phyloP scores from a whole-genome alignment of 2,888 invertebrate species.

The Calephelis perditalis region DNA sequence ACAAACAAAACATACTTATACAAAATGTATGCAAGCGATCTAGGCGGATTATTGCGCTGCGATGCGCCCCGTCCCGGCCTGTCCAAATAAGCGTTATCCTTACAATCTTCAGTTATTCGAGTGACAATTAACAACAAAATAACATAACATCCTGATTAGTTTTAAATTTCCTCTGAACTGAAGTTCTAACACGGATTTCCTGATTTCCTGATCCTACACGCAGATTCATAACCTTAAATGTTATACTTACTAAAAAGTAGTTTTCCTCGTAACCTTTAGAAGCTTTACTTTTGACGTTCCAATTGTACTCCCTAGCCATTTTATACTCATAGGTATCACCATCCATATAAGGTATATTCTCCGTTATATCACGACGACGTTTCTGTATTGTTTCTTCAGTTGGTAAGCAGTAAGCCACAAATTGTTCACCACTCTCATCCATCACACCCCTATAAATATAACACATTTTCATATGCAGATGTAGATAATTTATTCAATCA shows the following conservation, averaged over 20 bases:
- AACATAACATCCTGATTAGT: no score
- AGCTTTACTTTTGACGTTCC: slow-evolving; percentile 99
- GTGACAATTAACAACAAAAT: no score
- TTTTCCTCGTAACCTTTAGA: slow-evolving; percentile 98
- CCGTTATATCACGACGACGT: slow-evolving; percentile 88
- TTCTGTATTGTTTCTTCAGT: slow-evolving; percentile 95
- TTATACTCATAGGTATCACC: slow-evolving; percentile 97
- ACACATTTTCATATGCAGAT: neutral
- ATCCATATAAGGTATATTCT: slow-evolving; percentile 88
- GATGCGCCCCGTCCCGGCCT: no score
- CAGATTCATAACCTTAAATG: no score
- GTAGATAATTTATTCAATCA: neutral
- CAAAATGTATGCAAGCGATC: no score
- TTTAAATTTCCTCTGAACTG: no score
- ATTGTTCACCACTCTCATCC: slow-evolving; percentile 99
- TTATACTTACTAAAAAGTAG: slow-evolving; percentile 87
- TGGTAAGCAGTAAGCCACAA: slow-evolving; percentile 98
- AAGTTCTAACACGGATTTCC: no score
- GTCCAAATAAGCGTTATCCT: no score
- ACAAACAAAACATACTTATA: no score
- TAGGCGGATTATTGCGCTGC: no score
- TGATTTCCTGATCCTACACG: no score
- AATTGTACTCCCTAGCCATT: slow-evolving; percentile 98
- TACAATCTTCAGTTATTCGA: no score
- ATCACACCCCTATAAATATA: slow-evolving; percentile 91